Evolutionary conservation across 2,888 invertebrate genomes (phyloP).

Genomic region (Liposcelis brunnea): DNA sequence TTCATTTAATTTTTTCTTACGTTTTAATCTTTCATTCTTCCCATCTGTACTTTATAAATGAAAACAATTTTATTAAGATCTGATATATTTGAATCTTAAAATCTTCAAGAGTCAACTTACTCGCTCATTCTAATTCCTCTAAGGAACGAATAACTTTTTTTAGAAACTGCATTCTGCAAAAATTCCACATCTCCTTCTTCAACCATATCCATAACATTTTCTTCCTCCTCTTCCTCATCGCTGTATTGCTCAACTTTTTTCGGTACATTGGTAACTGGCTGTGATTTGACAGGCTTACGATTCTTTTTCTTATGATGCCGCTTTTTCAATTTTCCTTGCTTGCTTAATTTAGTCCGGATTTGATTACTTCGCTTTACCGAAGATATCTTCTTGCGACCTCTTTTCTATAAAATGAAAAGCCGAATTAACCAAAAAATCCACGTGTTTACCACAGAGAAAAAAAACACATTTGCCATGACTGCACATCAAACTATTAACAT

Average conservation of each 20-base stretch:
- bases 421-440: too few species aligned
- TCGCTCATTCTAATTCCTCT: constrained; percentile 25
- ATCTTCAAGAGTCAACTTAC: too few species aligned
- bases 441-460: too few species aligned
- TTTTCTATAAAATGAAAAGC: constrained; percentile 21
- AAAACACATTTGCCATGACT: too few species aligned
- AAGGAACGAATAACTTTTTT: constrained; percentile 30
- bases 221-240: constrained; percentile 32
- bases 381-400: constrained; percentile 34
- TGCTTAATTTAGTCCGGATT: constrained; percentile 37
- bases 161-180: constrained; percentile 29
- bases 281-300: constrained; percentile 18
- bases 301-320: constrained; percentile 28
- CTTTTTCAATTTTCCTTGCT: constrained; percentile 34
- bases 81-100: too few species aligned
- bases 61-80: constrained; percentile 4
- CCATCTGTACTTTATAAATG: neutral
- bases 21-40: constrained; percentile 14
- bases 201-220: constrained; percentile 39
- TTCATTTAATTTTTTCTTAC: constrained; percentile 19
- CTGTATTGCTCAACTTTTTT: constrained; percentile 19
- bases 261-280: constrained; percentile 14
- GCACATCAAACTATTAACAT: too few species aligned
- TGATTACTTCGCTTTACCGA: constrained; percentile 38
- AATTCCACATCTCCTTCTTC: constrained; percentile 38